These are phyloP conservation scores for Epinephelus lanceolatus DNA, from an alignment of 2,113 vertebrate species.

Conservation along the genomic window DNA sequence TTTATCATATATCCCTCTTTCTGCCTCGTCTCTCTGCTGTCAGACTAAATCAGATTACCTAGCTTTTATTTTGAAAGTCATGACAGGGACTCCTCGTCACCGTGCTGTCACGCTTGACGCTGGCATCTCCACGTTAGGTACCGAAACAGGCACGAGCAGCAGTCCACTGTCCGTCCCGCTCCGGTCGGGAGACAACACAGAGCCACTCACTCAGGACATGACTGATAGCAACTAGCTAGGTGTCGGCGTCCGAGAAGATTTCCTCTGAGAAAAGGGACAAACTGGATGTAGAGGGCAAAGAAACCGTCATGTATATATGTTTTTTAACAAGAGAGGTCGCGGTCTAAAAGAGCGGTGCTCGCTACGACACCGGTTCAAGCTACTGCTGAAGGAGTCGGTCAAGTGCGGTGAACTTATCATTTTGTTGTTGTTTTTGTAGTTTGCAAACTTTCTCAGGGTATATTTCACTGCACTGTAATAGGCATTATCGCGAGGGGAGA, in stretches of 20 bases:
- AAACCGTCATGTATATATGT: neutral
- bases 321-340: slow-evolving; percentile 21
- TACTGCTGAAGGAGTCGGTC: slow-evolving; percentile 24
- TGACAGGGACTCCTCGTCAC: neutral
- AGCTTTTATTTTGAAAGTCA: slow-evolving; percentile 62
- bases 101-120: neutral
- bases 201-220: slow-evolving; percentile 5
- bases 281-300: slow-evolving; percentile 30
- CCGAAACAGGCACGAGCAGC: slow-evolving; percentile 21
- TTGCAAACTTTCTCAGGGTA: slow-evolving; percentile 52
- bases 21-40: neutral
- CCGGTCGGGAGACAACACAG: slow-evolving; percentile 25
- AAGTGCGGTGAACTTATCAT: slow-evolving; percentile 49
- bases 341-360: slow-evolving; percentile 14
- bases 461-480: neutral
- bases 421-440: slow-evolving; percentile 6
- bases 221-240: neutral
- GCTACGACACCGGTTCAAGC: neutral
- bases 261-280: slow-evolving; percentile 7
- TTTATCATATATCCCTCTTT: neutral
- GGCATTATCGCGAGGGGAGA: neutral
- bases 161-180: slow-evolving; percentile 43
- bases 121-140: slow-evolving; percentile 24
- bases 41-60: neutral
- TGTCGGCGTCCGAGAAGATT: slow-evolving; percentile 1